phyloP scores from a whole-genome alignment of 2,888 invertebrate genomes.

The Pandemis corylana region DNA sequence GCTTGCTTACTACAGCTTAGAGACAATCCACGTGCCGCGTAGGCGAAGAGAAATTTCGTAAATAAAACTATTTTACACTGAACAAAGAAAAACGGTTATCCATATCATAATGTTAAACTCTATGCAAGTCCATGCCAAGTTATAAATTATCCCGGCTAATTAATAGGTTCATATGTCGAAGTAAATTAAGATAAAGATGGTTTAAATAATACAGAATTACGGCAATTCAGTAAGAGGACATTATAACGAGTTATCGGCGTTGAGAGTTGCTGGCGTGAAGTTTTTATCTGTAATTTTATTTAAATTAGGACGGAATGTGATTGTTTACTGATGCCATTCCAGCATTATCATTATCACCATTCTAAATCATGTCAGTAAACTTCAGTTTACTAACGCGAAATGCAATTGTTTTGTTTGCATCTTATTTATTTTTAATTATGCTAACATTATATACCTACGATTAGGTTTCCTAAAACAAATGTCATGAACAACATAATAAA shows the following conservation, averaged over 20 bases:
- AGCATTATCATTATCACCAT: too few relatives aligned
- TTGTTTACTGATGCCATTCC: background rate
- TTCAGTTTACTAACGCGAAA: too few relatives aligned
- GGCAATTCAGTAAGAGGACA: slow-evolving; percentile 16
- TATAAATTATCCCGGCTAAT: slow-evolving; percentile 53
- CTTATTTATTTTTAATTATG: background rate
- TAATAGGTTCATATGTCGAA: slow-evolving; percentile 50
- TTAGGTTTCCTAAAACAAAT: background rate
- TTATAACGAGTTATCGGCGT: slow-evolving; percentile 11
- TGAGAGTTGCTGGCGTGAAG: slow-evolving; percentile 2
- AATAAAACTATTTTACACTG: background rate
- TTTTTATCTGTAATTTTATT: slow-evolving; percentile 13
- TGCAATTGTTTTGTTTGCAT: too few relatives aligned
- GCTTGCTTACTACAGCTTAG: slow-evolving; percentile 9
- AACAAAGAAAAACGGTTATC: slow-evolving; percentile 15
- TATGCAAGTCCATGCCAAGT: slow-evolving; percentile 45
- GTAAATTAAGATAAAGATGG: slow-evolving; percentile 48
- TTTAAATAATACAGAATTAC: slow-evolving; percentile 32
- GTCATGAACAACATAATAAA: background rate
- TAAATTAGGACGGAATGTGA: background rate
- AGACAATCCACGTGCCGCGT: slow-evolving; percentile 10
- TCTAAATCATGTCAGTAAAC: too few relatives aligned
- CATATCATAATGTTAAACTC: slow-evolving; percentile 20
- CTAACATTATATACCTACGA: too few relatives aligned
- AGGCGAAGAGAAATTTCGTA: slow-evolving; percentile 13